These are phyloP conservation scores for Turdus rufiventris DNA, from an alignment of 2,113 vertebrate genomes.

Conservation along the genomic window DNA sequence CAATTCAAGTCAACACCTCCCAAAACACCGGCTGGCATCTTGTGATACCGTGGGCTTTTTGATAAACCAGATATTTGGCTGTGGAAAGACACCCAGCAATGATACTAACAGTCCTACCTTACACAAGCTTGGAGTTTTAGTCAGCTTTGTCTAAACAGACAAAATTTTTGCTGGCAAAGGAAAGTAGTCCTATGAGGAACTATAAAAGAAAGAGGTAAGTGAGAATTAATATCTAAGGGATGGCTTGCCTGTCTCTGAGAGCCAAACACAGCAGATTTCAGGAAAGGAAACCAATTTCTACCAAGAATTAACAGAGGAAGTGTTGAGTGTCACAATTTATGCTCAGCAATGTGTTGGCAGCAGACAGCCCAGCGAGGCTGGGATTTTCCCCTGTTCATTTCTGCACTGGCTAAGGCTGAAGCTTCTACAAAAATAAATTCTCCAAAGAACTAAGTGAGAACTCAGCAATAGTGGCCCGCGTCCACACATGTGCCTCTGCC, in stretches of 20 bases:
- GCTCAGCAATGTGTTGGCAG: not conserved
- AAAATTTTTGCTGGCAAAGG: not conserved
- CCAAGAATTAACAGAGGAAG: not conserved
- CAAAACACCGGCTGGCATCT: not conserved
- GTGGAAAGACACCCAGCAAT: not conserved
- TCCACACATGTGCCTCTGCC: not conserved
- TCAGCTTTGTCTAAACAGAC: not conserved
- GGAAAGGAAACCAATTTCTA: constrained; percentile 48
- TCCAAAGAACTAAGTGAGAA: not conserved
- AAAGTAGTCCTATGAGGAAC: not conserved
- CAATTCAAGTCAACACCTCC: not conserved
- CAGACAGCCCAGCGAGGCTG: not conserved
- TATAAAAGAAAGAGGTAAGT: not conserved
- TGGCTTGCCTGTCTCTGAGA: not conserved
- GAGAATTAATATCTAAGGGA: not conserved
- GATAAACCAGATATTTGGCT: not conserved
- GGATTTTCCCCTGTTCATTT: constrained; percentile 27
- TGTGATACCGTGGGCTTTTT: not conserved
- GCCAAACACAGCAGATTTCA: not conserved
- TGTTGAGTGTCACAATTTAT: not conserved
- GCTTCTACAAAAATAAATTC: not conserved
- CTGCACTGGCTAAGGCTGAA: not conserved
- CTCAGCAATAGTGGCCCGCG: not conserved
- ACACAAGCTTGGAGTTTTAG: not conserved
- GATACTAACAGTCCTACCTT: not conserved